phyloP scores from a whole-genome alignment of 2,113 vertebrate genomes.

The Hippocampus comes region DNA sequence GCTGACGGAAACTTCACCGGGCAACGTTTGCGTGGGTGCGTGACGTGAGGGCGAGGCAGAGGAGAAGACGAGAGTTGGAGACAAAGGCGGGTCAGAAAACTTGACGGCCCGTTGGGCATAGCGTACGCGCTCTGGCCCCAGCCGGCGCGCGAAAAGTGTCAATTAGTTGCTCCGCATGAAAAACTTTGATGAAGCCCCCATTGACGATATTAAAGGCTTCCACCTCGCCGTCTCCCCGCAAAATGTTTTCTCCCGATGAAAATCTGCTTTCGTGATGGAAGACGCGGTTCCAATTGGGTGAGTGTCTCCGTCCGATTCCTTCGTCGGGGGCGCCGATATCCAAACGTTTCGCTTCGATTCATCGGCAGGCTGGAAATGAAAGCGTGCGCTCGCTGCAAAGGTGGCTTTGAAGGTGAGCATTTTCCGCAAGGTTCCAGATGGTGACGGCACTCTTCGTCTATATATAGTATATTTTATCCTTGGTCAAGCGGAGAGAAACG shows the following conservation, averaged over 20 bases:
- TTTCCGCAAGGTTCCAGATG: too few species aligned
- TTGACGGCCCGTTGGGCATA: conserved; percentile 58
- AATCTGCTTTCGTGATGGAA: conserved; percentile 70
- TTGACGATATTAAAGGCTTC: conserved; percentile 67
- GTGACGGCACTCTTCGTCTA: too few species aligned
- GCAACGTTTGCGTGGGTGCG: conserved; percentile 8
- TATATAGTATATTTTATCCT: neutral
- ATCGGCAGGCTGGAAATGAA: neutral
- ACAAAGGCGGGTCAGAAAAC: conserved; percentile 41
- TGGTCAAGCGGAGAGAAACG: neutral
- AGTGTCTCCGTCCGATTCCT: conserved; percentile 35
- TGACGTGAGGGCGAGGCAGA: conserved; percentile 5
- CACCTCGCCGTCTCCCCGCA: conserved; percentile 47
- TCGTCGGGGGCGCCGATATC: too few species aligned
- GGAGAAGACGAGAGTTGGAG: too few species aligned
- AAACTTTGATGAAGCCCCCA: conserved; percentile 73
- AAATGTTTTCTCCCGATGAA: conserved; percentile 17
- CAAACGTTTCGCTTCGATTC: too few species aligned
- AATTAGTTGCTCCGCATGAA: conserved; percentile 63
- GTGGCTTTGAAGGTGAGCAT: too few species aligned
- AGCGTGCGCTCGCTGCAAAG: neutral
- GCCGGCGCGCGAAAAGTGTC: conserved; percentile 69
- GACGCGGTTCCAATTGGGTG: conserved; percentile 58
- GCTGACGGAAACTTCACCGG: conserved; percentile 26
- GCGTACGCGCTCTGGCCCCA: conserved; percentile 52